Evolutionary conservation across 2,888 invertebrate genomes (phyloP), one percentile per base, ranked within the genome.

Genomic region (Anodontia alba): DNA sequence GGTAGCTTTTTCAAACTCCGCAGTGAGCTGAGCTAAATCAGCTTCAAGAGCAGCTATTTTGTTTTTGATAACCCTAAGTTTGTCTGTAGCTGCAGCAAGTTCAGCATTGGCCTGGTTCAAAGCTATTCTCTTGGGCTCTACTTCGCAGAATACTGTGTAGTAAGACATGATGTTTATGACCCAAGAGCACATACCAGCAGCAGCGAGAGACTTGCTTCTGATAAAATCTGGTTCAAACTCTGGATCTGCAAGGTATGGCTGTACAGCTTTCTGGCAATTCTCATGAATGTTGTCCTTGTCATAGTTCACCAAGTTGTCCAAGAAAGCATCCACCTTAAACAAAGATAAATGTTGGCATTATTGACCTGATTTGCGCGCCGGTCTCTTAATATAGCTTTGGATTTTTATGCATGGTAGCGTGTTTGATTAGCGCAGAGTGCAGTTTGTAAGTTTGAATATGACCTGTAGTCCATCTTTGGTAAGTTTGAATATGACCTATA

Each of bases 231-330:
- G 98, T 94, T 98, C 98, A 94, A 99, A 99, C 95, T 99, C 98
- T 0, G 98, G 96, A 95, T 98, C 98, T 92, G 97, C 97, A 0
- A 99, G 95, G 93, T 98, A 99, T 5, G 98, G 98, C 90, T 98
- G 97, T 81, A 99, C 98, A 0, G 98, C 97, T 95, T 98, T 98
- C 46, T 97, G 97, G 78, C 98, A 97, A 93, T 98, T 98, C 0
- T 98, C 98, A 93, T 98, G 99, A 88, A 99, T 98, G 92, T 98
- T 98, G 95, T 99, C 98, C 94, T 99, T 99, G 93, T 99, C 98
- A 93, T 99, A 98, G 93, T 97, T 97, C 71, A 98, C 97, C 0
- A 99, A 95, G 0, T 96, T 95, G 93, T 99, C 98, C 78, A 99
- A 95, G 94, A 99, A 99, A 26, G 96, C 95, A 92, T 99, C 98